Conservation (phyloP, 2,113 vertebrate species). For the Neodontobutis hainanensis region DNA sequence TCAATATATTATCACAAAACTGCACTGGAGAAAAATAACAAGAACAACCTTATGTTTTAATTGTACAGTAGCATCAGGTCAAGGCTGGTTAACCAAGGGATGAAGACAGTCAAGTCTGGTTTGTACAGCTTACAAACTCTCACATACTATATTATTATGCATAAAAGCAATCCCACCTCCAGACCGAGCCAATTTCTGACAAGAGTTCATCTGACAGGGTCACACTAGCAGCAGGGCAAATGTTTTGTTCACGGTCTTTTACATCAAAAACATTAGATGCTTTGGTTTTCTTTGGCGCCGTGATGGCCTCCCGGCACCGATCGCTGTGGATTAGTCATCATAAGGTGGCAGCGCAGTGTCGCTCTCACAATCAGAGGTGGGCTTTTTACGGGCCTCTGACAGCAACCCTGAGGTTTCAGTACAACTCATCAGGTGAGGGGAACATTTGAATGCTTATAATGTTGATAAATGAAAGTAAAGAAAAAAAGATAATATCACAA, state of each 20-base stretch:
- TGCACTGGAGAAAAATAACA: not conserved
- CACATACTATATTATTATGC: not conserved
- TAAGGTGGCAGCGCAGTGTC: constrained; percentile 34
- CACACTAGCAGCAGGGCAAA: constrained; percentile 24
- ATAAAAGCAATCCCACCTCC: not conserved
- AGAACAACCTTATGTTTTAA: constrained; percentile 2
- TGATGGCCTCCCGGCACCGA: constrained; percentile 23
- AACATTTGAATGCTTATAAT: no score
- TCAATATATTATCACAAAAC: no score
- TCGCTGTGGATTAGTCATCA: constrained; percentile 43
- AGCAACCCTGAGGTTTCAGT: constrained; percentile 10
- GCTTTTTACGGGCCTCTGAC: constrained; percentile 43
- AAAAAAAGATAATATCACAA: not conserved
- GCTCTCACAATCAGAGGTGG: constrained; percentile 18
- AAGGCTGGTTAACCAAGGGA: constrained; percentile 30
- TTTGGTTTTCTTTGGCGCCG: constrained; percentile 9
- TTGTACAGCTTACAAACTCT: constrained; percentile 1
- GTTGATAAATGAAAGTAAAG: no score
- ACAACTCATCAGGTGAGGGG: constrained; percentile 11
- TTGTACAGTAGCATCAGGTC: constrained; percentile 18
- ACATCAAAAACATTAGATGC: constrained; percentile 4
- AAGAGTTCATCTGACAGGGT: constrained; percentile 38
- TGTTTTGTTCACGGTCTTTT: constrained; percentile 34
- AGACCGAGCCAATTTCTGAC: constrained; percentile 20
- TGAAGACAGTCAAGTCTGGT: constrained; percentile 4